These are phyloP conservation scores for Cavia porcellus DNA, from an alignment of 2,113 vertebrate species.

Conservation along the genomic window DNA sequence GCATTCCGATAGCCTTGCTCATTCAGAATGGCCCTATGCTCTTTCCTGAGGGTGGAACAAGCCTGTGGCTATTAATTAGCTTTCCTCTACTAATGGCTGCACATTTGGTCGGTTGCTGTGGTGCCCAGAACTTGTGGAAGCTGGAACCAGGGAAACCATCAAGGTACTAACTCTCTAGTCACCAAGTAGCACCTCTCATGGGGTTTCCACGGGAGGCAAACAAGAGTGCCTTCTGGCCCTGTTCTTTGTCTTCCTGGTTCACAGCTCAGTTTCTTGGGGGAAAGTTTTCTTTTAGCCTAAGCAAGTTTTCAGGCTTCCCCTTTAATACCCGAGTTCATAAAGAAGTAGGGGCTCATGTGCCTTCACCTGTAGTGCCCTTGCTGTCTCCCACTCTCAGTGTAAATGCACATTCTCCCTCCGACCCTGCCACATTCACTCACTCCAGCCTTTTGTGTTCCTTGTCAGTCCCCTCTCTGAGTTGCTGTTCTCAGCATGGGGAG, in stretches of 20 bases:
- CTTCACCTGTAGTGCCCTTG: not conserved
- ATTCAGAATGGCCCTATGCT: not conserved
- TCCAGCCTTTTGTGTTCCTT: slow-evolving; percentile 13
- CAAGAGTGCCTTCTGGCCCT: not conserved
- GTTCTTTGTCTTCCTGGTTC: not conserved
- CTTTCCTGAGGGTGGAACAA: not conserved
- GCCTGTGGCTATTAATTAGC: slow-evolving; percentile 18
- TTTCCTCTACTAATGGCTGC: not conserved
- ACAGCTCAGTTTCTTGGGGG: not conserved
- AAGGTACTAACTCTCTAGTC: not conserved
- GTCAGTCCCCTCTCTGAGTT: slow-evolving; percentile 40
- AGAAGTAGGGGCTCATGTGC: not conserved
- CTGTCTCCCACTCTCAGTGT: not conserved
- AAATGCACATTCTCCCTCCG: not conserved
- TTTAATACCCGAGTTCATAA: not conserved
- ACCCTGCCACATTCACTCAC: not conserved
- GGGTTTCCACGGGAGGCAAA: slow-evolving; percentile 23
- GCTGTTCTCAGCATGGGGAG: slow-evolving; percentile 47
- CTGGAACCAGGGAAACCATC: slow-evolving; percentile 65
- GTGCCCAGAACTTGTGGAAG: not conserved
- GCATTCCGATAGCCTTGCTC: not conserved
- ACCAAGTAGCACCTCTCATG: not conserved
- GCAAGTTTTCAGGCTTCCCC: not conserved
- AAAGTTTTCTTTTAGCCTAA: slow-evolving; percentile 8
- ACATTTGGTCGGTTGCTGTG: not conserved